phyloP scores from a whole-genome alignment of 2,797 vertebrate species.

The Cichlasoma orientale region DNA sequence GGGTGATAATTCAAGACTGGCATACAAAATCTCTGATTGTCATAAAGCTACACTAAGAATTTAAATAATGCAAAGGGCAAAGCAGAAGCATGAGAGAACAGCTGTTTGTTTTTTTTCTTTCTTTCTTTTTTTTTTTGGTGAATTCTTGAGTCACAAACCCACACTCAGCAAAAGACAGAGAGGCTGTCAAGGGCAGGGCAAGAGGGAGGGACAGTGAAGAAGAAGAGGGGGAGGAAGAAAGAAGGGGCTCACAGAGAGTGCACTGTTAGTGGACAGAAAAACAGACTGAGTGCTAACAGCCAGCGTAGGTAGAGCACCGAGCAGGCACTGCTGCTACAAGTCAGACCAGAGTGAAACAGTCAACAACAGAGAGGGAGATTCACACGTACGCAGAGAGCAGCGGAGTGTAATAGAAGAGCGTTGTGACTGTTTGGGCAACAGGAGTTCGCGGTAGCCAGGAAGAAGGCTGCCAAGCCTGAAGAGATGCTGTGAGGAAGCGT shows the following conservation, averaged over 20 bases:
- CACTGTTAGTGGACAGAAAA: slow-evolving; percentile 65
- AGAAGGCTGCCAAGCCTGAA: slow-evolving; percentile 49
- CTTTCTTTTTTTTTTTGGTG: slow-evolving; percentile 22
- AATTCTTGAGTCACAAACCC: slow-evolving; percentile 65
- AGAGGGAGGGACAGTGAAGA: slow-evolving; percentile 65
- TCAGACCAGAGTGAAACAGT: slow-evolving; percentile 19
- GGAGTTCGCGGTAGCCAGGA: slow-evolving; percentile 41
- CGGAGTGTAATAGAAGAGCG: slow-evolving; percentile 3
- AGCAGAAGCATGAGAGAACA: slow-evolving; percentile 42
- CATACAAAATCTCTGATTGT: slow-evolving; percentile 5
- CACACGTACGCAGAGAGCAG: slow-evolving; percentile 25
- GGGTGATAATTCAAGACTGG: background rate
- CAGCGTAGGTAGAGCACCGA: slow-evolving; percentile 66
- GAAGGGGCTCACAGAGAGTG: slow-evolving; percentile 64
- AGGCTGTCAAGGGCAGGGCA: slow-evolving; percentile 56
- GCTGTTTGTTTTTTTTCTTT: slow-evolving; percentile 55
- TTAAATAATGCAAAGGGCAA: slow-evolving; percentile 28
- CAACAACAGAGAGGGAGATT: slow-evolving; percentile 35
- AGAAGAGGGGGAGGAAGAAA: slow-evolving; percentile 18
- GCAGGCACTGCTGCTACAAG: slow-evolving; percentile 34
- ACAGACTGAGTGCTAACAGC: slow-evolving; percentile 22
- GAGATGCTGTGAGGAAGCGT: slow-evolving; percentile 69
- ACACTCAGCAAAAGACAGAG: slow-evolving; percentile 63
- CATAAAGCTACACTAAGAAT: slow-evolving; percentile 1
- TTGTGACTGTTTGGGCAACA: slow-evolving; percentile 48